Base-by-base conservation (phyloP, 2,797 vertebrate species). In the Sebastes itinus region DNA sequence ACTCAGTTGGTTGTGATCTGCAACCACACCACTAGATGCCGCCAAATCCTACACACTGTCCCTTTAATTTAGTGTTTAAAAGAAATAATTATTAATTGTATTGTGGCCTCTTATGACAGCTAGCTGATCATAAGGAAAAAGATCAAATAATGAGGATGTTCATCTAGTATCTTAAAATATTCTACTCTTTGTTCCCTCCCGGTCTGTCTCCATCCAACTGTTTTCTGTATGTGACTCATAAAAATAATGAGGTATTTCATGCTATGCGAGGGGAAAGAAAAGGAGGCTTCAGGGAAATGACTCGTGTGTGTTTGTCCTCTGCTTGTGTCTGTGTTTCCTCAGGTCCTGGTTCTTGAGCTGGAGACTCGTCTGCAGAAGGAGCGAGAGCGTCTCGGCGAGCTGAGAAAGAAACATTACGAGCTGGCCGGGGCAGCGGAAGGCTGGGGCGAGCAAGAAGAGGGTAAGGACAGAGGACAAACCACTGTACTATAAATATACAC, bases 361-460 rank as follows among this genome's bases (percentile, higher is more conserved):
- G 99, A 99, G 90, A 98, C 95, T 0, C 96, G 97, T 52, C 93
- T 99, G 80, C 98, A 99, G 94, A 99, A 97, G 91, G 98, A 99
- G 87, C 95, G 98, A 4, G 97, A 98, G 86, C 97, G 97, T 72
- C 96, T 99, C 23, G 98, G 99, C 3, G 97, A 98, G 73, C 96
- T 99, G 85, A 97, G 98, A 83, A 99, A 98, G 94, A 99, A 99
- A 87, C 98, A 99, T 92, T 99, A 99, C 0, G 96, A 99, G 87
- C 94, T 99, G 78, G 99, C 98, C 0, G 98, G 98, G 0, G 98
- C 97, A 11, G 97, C 98, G 0, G 98, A 99, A 87, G 99, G 98
- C 89, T 99, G 98, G 98, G 97, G 96, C 23, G 96, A 97, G 82
- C 96, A 88, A 16, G 92, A 92, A 8, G 94, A 96, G 56, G 94